Evolutionary conservation across 1,140 invertebrate genomes (phyloP).

Genomic region (Platyscapa corneri): DNA sequence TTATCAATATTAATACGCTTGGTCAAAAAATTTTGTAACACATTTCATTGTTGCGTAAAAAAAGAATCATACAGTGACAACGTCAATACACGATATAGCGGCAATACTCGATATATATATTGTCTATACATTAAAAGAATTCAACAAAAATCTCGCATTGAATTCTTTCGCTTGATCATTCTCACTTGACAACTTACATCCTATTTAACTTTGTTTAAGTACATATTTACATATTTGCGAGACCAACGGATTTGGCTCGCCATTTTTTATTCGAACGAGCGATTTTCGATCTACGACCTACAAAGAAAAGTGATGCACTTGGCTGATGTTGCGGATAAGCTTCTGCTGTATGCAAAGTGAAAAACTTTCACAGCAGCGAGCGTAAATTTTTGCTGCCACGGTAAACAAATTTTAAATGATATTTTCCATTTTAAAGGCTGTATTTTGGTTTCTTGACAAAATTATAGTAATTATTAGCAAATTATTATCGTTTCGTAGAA

Average conservation of each 20-base stretch:
- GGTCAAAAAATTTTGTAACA: slow-evolving; percentile 46
- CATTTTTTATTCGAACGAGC: slow-evolving; percentile 30
- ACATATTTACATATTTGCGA: slow-evolving; percentile 47
- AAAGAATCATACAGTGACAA: no score
- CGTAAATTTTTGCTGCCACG: background rate
- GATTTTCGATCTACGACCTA: slow-evolving; percentile 23
- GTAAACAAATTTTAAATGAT: slow-evolving; percentile 5
- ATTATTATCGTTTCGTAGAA: background rate
- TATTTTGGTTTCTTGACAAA: background rate
- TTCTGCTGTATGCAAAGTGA: background rate
- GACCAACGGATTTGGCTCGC: background rate
- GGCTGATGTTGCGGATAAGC: slow-evolving; percentile 23
- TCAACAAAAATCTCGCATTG: slow-evolving; percentile 9
- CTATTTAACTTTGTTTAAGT: slow-evolving; percentile 49
- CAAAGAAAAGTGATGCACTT: slow-evolving; percentile 12
- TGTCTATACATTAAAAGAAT: slow-evolving; percentile 9
- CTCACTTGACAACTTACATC: slow-evolving; percentile 28
- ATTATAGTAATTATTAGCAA: background rate
- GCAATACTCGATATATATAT: slow-evolving; percentile 34
- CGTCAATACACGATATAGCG: slow-evolving; percentile 34
- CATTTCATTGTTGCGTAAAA: slow-evolving; percentile 32
- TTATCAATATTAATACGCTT: slow-evolving; percentile 23
- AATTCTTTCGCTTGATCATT: slow-evolving; percentile 6
- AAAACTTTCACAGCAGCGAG: slow-evolving; percentile 13
- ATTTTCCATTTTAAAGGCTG: background rate